A percentile compares a stretch with the other conserved stretches of the same genome.
Conservation (phyloP, 2,888 invertebrate genomes). For the Drepanosiphum platanoidis region DNA sequence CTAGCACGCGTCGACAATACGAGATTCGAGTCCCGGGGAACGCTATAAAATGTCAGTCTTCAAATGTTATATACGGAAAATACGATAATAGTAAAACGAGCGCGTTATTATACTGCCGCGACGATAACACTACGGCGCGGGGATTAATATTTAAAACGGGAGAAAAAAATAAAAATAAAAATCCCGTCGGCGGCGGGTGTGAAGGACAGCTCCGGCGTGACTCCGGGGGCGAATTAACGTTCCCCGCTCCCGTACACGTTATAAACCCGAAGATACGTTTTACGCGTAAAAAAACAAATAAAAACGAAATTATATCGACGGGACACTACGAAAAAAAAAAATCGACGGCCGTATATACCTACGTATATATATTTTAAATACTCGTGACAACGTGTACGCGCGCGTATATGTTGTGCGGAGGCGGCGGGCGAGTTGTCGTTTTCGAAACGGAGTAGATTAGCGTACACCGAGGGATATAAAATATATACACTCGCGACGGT, state of each 20-base stretch:
- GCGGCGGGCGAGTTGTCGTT: too few relatives aligned
- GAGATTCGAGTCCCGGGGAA: too few relatives aligned
- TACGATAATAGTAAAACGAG: too few relatives aligned
- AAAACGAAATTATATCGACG: too few relatives aligned
- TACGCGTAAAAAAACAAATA: too few relatives aligned
- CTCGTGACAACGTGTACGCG: background rate
- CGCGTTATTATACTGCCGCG: too few relatives aligned
- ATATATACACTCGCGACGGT: background rate
- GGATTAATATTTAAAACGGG: background rate
- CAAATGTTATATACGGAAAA: too few relatives aligned
- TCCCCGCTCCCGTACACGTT: background rate
- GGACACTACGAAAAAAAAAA: background rate
- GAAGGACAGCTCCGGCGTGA: background rate
- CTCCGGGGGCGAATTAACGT: background rate
- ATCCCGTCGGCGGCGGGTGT: background rate
- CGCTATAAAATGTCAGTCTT: too few relatives aligned
- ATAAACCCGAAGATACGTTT: background rate
- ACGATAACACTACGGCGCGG: background rate
- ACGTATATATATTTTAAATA: background rate
- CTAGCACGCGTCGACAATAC: too few relatives aligned
- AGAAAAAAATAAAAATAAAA: too few relatives aligned
- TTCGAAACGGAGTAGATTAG: slow-evolving; percentile 37
- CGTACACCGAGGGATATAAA: background rate
- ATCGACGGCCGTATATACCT: background rate
- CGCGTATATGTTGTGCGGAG: background rate